A percentile compares a stretch with the other conserved stretches of the same genome.
Evolutionary conservation across 2,797 vertebrate species (phyloP).

Genomic region (Hozukius guyotensis): DNA sequence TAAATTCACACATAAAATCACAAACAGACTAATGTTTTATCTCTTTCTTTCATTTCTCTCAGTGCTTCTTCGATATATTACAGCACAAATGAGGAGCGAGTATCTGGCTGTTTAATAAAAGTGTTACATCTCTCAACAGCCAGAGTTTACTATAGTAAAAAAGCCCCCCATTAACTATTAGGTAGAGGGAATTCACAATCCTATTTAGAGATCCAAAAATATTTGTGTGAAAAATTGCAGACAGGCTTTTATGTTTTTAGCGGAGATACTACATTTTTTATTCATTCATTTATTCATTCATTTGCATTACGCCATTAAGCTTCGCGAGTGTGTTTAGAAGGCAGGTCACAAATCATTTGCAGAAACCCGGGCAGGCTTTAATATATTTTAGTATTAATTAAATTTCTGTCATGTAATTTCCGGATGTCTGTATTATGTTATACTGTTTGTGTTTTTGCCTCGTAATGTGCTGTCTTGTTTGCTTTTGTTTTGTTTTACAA

Average conservation of each 20-base stretch:
- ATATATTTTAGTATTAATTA: slow-evolving; percentile 45
- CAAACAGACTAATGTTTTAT: not conserved
- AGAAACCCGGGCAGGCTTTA: slow-evolving; percentile 19
- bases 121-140: slow-evolving; percentile 7
- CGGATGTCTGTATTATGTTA: not conserved
- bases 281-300: slow-evolving; percentile 55
- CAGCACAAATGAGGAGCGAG: not conserved
- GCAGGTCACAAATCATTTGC: slow-evolving; percentile 46
- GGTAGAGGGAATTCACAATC: slow-evolving; percentile 7
- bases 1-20: not conserved
- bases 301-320: slow-evolving; percentile 46
- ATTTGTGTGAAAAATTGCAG: slow-evolving; percentile 3
- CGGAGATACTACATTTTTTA: not conserved
- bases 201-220: slow-evolving; percentile 17
- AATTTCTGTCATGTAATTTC: slow-evolving; percentile 12
- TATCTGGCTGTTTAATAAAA: slow-evolving; percentile 5
- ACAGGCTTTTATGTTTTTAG: slow-evolving; percentile 37
- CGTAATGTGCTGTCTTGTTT: not conserved
- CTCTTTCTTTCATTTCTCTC: not conserved
- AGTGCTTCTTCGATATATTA: not conserved
- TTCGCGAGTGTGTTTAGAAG: slow-evolving; percentile 8
- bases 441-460: not conserved
- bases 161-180: slow-evolving; percentile 3
- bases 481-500: slow-evolving; percentile 22
- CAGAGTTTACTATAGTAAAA: not conserved